These are phyloP conservation scores for Xestia c-nigrum DNA, from an alignment of 2,888 invertebrate species.

Conservation along the genomic window DNA sequence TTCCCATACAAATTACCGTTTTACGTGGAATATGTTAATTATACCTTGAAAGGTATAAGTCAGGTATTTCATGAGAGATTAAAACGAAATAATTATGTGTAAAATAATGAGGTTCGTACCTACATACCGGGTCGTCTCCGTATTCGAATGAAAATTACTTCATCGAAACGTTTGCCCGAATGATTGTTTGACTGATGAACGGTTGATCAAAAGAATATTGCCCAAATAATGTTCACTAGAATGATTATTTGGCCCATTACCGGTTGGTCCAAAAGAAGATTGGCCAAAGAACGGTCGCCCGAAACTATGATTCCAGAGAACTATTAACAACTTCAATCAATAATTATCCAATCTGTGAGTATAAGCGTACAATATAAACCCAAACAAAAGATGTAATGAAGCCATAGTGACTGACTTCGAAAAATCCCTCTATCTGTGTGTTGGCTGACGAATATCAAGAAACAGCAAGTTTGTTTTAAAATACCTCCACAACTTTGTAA, in stretches of 20 bases:
- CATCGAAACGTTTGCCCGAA: not conserved
- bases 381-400: not conserved
- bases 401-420: not conserved
- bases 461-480: not conserved
- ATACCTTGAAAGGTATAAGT: constrained; percentile 20
- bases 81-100: not conserved
- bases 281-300: not conserved
- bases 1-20: constrained; percentile 36
- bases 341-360: not conserved
- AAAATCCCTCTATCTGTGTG: not conserved
- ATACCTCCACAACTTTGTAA: not conserved
- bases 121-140: not conserved
- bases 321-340: not conserved
- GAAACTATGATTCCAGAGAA: not conserved
- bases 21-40: constrained; percentile 45
- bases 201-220: not conserved
- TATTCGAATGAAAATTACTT: not conserved
- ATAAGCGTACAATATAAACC: not conserved
- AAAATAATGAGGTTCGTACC: constrained; percentile 8
- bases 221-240: not conserved
- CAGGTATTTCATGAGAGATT: constrained; percentile 9
- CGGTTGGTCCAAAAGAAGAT: not conserved
- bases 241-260: not conserved
- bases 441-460: not conserved
- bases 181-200: not conserved